Percentiles rank a stretch among this genome's conserved stretches.
Evolutionary conservation across 2,888 invertebrate genomes (phyloP).

Genomic region (Stenchaetothrips biformis): DNA sequence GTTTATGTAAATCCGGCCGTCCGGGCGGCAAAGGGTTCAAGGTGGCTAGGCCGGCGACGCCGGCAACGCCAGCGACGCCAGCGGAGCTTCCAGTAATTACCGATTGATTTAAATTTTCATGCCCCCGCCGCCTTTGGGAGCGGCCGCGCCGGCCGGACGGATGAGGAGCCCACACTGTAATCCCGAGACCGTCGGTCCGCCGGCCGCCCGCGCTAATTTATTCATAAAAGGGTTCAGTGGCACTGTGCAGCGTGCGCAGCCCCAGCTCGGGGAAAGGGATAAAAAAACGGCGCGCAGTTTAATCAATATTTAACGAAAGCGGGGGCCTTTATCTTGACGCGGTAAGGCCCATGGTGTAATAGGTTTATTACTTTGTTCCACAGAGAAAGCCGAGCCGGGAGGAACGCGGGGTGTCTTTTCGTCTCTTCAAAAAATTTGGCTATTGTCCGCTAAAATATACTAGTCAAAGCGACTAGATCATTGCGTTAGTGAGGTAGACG

Average conservation of each 20-base stretch:
- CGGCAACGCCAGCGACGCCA: not conserved
- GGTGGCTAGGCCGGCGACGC: not conserved
- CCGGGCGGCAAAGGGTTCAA: not conserved
- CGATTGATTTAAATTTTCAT: constrained; percentile 20
- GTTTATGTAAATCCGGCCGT: not conserved
- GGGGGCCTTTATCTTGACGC: too few relatives aligned
- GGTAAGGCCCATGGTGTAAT: too few relatives aligned
- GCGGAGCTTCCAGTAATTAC: constrained; percentile 4
- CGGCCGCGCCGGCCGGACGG: not conserved
- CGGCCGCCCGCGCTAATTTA: not conserved
- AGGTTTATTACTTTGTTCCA: too few relatives aligned
- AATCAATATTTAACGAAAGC: not conserved
- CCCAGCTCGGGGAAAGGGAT: too few relatives aligned
- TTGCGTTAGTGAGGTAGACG: too few relatives aligned
- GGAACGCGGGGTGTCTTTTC: too few relatives aligned
- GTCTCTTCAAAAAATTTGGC: too few relatives aligned
- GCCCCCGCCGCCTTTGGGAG: not conserved
- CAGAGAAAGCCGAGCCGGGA: too few relatives aligned
- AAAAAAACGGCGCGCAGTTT: not conserved
- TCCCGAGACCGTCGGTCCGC: not conserved
- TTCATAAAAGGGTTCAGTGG: constrained; percentile 10
- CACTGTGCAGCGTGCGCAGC: too few relatives aligned
- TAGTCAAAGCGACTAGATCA: too few relatives aligned
- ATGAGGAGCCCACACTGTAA: not conserved
- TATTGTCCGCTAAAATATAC: too few relatives aligned